Evolutionary conservation across 2,797 vertebrate species (phyloP).

Genomic region (Crocidura indochinensis): DNA sequence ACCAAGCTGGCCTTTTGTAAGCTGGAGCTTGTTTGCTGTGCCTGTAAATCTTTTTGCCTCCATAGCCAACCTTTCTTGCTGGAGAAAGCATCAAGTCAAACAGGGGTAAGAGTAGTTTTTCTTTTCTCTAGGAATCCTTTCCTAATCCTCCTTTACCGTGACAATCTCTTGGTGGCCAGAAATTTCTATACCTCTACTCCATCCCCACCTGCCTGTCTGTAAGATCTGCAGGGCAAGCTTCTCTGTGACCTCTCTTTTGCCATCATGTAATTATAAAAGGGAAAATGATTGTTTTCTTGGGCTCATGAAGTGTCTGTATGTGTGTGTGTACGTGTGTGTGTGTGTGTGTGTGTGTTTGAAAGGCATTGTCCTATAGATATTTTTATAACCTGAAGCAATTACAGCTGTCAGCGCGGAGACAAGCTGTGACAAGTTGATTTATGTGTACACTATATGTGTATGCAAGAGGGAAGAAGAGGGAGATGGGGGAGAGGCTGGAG

Average conservation of each 20-base stretch:
- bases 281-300: constrained; percentile 86
- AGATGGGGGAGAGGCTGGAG: constrained; percentile 70
- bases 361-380: constrained; percentile 91
- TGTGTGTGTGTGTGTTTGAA: constrained; percentile 72
- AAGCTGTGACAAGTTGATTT: constrained; percentile 91
- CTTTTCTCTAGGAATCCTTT: constrained; percentile 29
- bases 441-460: constrained; percentile 87
- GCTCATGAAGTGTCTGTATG: constrained; percentile 62
- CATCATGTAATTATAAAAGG: constrained; percentile 86
- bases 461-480: constrained; percentile 72
- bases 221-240: constrained; percentile 74
- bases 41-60: not conserved
- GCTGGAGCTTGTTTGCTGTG: constrained; percentile 57
- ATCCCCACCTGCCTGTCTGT: constrained; percentile 68
- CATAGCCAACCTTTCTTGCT: constrained; percentile 43
- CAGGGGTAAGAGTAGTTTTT: constrained; percentile 55
- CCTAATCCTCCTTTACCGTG: not conserved
- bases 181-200: constrained; percentile 66
- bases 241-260: constrained; percentile 42
- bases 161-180: constrained; percentile 34
- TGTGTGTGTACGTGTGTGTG: constrained; percentile 56
- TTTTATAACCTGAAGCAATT: constrained; percentile 92
- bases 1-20: constrained; percentile 49
- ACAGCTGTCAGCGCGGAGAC: constrained; percentile 89
- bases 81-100: constrained; percentile 70